Base-by-base conservation (phyloP, 2,797 vertebrate genomes). In the Ataeniobius toweri region DNA sequence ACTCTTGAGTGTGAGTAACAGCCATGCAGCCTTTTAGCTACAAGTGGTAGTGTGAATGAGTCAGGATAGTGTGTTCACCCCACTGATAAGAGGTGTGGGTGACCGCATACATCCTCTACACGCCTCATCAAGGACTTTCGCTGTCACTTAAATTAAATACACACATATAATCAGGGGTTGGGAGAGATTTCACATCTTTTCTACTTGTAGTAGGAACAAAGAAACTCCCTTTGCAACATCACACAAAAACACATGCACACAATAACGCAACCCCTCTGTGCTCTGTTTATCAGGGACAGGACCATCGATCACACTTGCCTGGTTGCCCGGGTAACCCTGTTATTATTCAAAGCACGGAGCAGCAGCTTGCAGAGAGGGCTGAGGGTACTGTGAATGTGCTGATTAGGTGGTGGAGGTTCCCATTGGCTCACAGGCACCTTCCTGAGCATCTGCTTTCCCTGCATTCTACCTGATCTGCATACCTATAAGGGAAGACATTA, bases 241-340 rank as follows among this genome's bases (percentile, higher is more conserved):
- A 61, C n/a, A 61, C 26, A 63, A 16, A 63, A 26, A 61, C 28
- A 36, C 59, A 65, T 67, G 79, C 79, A 80, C 53, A 71, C 78
- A 75, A 55, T 67, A 3, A 31, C 65, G 10, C 78, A 74, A 82
- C 51, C 51, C 51, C 77, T 78, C 80, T 80, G 74, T 85, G 88
- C 89, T 85, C 86, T 90, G 90, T 92, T 92, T 94, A 95, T 94
- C 90, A 90, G 88, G 82, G 88, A 90, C 87, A 65, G 88, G 89
- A 85, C 87, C 92, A 95, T 95, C 92, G 86, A 95, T 96, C 94
- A 95, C 92, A 90, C 81, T 36, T 85, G 91, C 87, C 76, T 90
- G 77, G 95, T 96, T 96, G 94, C 95, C 95, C 82, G 82, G 95
- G 95, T 94, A 96, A 96, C 94, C 89, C 90, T 24, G 82, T 95